Conservation (phyloP, 2,888 invertebrate genomes). For the Archips crataeganus region DNA sequence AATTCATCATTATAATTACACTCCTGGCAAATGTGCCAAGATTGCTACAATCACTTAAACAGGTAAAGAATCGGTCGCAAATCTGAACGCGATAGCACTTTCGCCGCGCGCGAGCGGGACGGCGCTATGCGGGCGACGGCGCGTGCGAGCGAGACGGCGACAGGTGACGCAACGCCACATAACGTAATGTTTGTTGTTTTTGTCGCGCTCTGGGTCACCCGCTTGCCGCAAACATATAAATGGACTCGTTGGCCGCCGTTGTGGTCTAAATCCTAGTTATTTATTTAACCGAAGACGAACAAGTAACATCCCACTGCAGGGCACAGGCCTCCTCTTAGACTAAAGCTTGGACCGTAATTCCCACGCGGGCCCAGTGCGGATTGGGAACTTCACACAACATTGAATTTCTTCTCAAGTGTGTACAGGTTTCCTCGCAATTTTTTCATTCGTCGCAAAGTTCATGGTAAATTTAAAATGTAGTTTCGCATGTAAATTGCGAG, state of each 20-base stretch:
- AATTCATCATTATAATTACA: background rate
- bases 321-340: no score
- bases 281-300: background rate
- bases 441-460: no score
- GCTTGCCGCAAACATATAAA: background rate
- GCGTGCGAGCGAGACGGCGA: constrained; percentile 18
- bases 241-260: background rate
- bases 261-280: background rate
- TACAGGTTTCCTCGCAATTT: no score
- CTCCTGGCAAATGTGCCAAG: background rate
- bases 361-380: no score
- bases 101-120: constrained; percentile 25
- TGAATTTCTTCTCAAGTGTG: no score
- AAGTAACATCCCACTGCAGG: no score
- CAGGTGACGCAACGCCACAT: constrained; percentile 34
- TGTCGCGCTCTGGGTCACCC: constrained; percentile 21
- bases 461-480: no score
- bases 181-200: constrained; percentile 38
- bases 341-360: no score
- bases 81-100: constrained; percentile 14
- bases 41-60: background rate
- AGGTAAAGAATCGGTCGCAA: background rate
- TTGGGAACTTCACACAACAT: no score
- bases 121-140: background rate
- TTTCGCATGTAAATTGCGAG: no score